phyloP scores from a whole-genome alignment of 2,888 invertebrate genomes.

The Tachina lurida region DNA sequence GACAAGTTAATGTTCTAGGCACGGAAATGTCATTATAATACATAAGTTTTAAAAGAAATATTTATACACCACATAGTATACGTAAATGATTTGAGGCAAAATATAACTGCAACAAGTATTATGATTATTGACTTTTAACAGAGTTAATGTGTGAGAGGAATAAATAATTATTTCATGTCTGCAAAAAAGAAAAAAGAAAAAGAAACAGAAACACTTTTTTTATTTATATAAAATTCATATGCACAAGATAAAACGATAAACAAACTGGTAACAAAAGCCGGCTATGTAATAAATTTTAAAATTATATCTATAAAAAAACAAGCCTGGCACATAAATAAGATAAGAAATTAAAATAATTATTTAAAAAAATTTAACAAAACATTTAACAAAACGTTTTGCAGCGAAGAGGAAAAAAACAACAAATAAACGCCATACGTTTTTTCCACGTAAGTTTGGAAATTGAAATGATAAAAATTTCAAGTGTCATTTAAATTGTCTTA shows the following conservation, averaged over 20 bases:
- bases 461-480: constrained; percentile 41
- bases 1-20: constrained; percentile 62
- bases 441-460: neutral
- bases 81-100: neutral
- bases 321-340: constrained; percentile 21
- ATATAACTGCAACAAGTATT: constrained; percentile 46
- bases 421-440: neutral
- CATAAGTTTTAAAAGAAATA: neutral
- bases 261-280: constrained; percentile 20
- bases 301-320: constrained; percentile 21
- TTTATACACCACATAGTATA: neutral
- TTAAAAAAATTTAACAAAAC: constrained; percentile 12
- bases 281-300: constrained; percentile 47
- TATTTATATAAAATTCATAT: constrained; percentile 35
- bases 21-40: constrained; percentile 64
- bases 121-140: constrained; percentile 69
- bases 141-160: constrained; percentile 65
- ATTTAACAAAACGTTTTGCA: constrained; percentile 32
- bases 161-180: constrained; percentile 66
- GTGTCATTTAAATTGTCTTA: constrained; percentile 56
- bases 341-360: constrained; percentile 22
- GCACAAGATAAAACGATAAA: constrained; percentile 46
- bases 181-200: constrained; percentile 14
- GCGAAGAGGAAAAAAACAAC: neutral
- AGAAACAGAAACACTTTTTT: neutral